Evolutionary conservation across 2,888 invertebrate genomes (phyloP).

Genomic region (Galeopsomyia nigrocyanea): DNA sequence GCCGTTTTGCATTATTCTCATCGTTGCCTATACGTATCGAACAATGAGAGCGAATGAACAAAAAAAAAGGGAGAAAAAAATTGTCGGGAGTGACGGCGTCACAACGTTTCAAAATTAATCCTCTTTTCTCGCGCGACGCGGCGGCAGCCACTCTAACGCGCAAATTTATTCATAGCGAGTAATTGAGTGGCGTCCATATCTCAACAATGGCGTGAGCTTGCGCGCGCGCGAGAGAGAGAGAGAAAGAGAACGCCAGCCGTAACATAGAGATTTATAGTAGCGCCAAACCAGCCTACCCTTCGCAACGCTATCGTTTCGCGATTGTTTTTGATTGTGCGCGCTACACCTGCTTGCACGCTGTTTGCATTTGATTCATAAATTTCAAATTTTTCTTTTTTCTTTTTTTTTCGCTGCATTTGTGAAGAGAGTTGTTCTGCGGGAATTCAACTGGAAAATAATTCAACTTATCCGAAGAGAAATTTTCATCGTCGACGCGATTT

Average conservation of each 20-base stretch:
- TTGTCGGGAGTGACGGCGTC: not conserved
- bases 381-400: not conserved
- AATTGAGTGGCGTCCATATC: slow-evolving; percentile 40
- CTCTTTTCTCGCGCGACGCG: not conserved
- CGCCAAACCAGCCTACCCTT: slow-evolving; percentile 3
- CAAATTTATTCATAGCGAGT: slow-evolving; percentile 39
- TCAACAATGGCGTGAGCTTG: slow-evolving; percentile 31
- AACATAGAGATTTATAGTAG: slow-evolving; percentile 24
- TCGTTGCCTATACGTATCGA: not conserved
- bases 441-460: too few relatives aligned
- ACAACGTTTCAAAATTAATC: slow-evolving; percentile 38
- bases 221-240: too few relatives aligned
- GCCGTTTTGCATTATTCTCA: not conserved
- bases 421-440: too few relatives aligned
- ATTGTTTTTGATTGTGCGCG: slow-evolving; percentile 35
- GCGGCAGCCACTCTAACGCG: slow-evolving; percentile 8
- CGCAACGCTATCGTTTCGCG: slow-evolving; percentile 30
- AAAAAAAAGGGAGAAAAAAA: too few relatives aligned
- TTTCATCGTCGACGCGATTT: too few relatives aligned
- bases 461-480: too few relatives aligned
- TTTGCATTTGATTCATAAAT: too few relatives aligned
- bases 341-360: slow-evolving; percentile 20
- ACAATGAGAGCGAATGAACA: too few relatives aligned
- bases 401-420: too few relatives aligned
- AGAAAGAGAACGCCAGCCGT: not conserved